Evolutionary conservation across 2,797 vertebrate genomes (phyloP).

Genomic region (Pitangus sulphuratus): DNA sequence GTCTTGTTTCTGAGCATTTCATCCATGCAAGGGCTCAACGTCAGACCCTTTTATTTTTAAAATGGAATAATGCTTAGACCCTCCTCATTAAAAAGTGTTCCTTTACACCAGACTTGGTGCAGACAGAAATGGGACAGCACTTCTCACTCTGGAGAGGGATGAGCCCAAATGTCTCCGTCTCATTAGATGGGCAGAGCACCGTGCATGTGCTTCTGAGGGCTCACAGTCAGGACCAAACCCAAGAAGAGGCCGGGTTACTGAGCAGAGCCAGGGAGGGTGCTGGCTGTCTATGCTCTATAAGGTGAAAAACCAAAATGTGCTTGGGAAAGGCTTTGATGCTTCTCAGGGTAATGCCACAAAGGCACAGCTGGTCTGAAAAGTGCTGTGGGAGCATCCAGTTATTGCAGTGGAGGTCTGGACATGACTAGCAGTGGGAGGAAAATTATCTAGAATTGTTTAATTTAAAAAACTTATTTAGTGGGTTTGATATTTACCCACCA

Average conservation of each 20-base stretch:
- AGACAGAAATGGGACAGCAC: neutral
- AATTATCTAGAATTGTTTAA: neutral
- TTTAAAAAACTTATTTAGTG: neutral
- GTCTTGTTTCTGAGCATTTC: neutral
- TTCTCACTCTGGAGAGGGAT: neutral
- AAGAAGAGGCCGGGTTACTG: neutral
- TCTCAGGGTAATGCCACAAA: neutral
- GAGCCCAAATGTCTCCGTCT: neutral
- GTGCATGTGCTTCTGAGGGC: fast-evolving
- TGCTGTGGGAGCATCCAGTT: neutral
- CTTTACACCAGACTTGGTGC: neutral
- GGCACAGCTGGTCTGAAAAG: neutral
- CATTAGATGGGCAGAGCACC: neutral
- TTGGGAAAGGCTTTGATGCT: neutral
- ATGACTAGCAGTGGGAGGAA: neutral
- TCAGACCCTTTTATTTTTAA: neutral
- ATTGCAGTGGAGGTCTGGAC: neutral
- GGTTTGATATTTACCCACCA: neutral
- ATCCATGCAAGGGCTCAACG: neutral
- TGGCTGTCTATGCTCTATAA: neutral
- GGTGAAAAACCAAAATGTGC: neutral
- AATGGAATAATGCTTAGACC: neutral
- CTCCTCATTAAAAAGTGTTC: neutral
- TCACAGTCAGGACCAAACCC: fast-evolving
- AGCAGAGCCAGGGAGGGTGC: neutral